These are phyloP conservation scores for Sus cebifrons DNA, from an alignment of 2,797 vertebrate genomes.

Conservation along the genomic window DNA sequence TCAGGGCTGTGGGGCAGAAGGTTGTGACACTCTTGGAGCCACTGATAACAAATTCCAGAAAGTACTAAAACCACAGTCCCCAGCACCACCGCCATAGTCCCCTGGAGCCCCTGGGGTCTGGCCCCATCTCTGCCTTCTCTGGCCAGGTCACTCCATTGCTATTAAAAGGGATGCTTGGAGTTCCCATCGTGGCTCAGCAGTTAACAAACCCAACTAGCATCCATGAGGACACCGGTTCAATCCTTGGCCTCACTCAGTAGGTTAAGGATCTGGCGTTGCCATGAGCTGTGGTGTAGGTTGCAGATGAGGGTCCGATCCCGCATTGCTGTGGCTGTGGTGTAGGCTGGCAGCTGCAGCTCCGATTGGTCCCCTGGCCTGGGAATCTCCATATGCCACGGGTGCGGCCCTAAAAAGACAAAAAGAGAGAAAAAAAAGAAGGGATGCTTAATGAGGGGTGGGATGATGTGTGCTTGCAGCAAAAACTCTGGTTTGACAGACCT, in stretches of 20 bases:
- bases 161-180: background rate
- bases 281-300: too few species aligned
- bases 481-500: background rate
- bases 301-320: too few species aligned
- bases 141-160: background rate
- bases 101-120: background rate
- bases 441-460: background rate
- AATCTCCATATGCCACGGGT: too few species aligned
- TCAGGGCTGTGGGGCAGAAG: background rate
- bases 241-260: too few species aligned
- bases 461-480: background rate
- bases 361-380: too few species aligned
- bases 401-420: too few species aligned
- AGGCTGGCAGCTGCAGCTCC: too few species aligned
- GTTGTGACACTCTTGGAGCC: background rate
- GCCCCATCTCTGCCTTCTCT: background rate
- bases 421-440: background rate
- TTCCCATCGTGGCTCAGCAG: too few species aligned
- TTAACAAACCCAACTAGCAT: too few species aligned
- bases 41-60: background rate
- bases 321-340: too few species aligned
- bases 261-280: too few species aligned
- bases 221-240: too few species aligned
- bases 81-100: background rate
- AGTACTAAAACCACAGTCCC: background rate